Base-by-base conservation (phyloP, 2,113 vertebrate species). In the Parotia lawesii region DNA sequence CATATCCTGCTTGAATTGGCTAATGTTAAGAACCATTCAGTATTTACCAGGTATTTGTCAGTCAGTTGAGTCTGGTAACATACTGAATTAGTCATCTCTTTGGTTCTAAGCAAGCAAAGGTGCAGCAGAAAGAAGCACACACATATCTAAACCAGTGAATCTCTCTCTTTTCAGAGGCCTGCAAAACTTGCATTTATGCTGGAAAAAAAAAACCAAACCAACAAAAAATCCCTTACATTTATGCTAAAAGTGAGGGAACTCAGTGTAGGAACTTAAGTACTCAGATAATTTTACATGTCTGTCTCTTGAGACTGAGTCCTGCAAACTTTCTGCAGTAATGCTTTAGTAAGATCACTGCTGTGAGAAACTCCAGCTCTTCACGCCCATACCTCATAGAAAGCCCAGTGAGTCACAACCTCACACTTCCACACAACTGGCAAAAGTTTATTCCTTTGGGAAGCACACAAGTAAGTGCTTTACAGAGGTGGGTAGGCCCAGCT, bases 341-440 rank as follows among this genome's bases (percentile, higher is more conserved):
- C 37, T 82, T 89, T n/a, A 57, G 64, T 60, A 79, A 78, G 51
- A 93, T 85, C 62, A 58, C 62, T 78, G 33, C 33, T 70, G 66
- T 3, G 3, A 89, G 51, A 91, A 89, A 80, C 50, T 91, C 66
- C 60, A 85, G 51, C 85, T 94, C 74, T 89, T 96, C 85, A 83
- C 66, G n/a, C 64, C 22, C 51, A 66, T 87, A 70, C 51, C 38
- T 83, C 67, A 58, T 8, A 69, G 54, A 89, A 83, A 94, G 72
- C 40, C 56, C 81, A 65, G n/a, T 37, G 77, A 94, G 64, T 87
- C 77, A 93, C 62, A 93, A 44, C 58, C 60, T 93, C 51, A 80
- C 77, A 40, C 71, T 87, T 91, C 56, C 64, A 93, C 13, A 33
- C 33, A 66, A 73, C 54, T 62, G 71, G 45, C 71, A 94, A 89